Conservation (phyloP, 2,113 vertebrate genomes). For the Coptodon bakossiorum region DNA sequence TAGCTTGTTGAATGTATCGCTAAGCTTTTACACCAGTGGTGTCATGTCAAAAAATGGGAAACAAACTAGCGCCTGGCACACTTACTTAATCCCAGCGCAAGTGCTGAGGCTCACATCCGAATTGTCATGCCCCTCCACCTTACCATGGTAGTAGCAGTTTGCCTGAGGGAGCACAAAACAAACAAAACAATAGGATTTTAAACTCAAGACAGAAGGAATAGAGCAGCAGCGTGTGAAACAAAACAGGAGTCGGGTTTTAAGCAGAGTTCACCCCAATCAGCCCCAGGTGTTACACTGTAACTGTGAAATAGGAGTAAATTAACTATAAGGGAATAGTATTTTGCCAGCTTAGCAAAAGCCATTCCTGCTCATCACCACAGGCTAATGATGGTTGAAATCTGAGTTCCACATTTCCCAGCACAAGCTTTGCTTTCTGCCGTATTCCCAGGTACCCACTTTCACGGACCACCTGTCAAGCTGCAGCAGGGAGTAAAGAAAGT, state of each 20-base stretch:
- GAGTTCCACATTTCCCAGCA: not conserved
- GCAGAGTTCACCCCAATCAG: not conserved
- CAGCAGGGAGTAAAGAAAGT: conserved; percentile 13
- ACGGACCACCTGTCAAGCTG: conserved; percentile 50
- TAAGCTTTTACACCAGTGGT: not conserved
- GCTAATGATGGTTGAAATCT: conserved; percentile 1
- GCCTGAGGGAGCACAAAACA: conserved; percentile 45
- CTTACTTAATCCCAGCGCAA: conserved; percentile 72
- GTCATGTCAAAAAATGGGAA: not conserved
- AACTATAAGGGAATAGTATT: not conserved
- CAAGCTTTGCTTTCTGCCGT: not conserved
- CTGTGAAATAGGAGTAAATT: conserved; percentile 25
- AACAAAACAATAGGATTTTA: not conserved
- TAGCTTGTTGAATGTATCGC: not conserved
- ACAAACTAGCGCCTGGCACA: not conserved
- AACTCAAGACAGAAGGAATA: not conserved
- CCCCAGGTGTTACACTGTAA: not conserved
- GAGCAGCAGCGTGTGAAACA: not conserved
- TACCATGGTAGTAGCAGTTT: conserved; percentile 78
- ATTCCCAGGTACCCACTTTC: conserved; percentile 31
- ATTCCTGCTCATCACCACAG: conserved; percentile 1
- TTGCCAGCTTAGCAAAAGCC: not conserved
- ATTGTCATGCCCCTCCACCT: conserved; percentile 57
- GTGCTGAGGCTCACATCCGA: conserved; percentile 74
- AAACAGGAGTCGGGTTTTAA: not conserved